These are phyloP conservation scores for Varanus salvator DNA, from an alignment of 2,113 vertebrate genomes.

Conservation along the genomic window DNA sequence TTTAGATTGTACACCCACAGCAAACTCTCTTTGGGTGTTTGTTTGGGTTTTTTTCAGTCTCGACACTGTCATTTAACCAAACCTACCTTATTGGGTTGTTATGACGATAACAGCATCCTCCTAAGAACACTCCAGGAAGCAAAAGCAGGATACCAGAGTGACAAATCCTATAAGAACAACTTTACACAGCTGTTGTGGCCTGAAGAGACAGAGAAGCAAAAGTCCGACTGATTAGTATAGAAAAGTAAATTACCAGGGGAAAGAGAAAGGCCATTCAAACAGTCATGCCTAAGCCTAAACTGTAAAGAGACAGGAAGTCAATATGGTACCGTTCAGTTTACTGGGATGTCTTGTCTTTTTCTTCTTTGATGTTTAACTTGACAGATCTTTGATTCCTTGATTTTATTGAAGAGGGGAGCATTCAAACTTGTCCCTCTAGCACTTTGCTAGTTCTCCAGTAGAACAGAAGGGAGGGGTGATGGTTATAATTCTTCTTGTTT, in stretches of 20 bases:
- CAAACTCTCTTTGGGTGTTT: too few species aligned
- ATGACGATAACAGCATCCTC: neutral
- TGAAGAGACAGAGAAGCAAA: constrained; percentile 6
- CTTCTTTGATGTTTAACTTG: constrained; percentile 51
- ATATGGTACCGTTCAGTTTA: constrained; percentile 23
- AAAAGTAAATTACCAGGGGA: neutral
- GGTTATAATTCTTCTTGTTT: constrained; percentile 51
- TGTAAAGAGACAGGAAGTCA: constrained; percentile 43
- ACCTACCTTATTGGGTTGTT: neutral
- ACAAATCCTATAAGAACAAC: neutral
- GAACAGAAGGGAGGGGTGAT: constrained; percentile 21
- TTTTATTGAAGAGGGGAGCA: constrained; percentile 31
- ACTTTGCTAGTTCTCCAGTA: constrained; percentile 32
- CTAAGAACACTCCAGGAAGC: neutral
- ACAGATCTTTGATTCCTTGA: rapidly evolving
- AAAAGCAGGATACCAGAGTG: neutral
- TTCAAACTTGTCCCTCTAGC: constrained; percentile 36
- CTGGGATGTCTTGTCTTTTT: constrained; percentile 26
- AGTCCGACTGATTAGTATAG: rapidly evolving
- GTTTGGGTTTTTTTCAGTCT: too few species aligned
- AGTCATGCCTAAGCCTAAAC: constrained; percentile 32
- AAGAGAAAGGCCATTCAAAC: constrained; percentile 21
- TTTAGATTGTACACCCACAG: too few species aligned
- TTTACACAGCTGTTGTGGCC: constrained; percentile 25
- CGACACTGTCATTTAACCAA: too few species aligned